Evolutionary conservation across 2,888 invertebrate genomes (phyloP), one percentile per base, ranked within the genome.

Genomic region (Agriopis marginaria): DNA sequence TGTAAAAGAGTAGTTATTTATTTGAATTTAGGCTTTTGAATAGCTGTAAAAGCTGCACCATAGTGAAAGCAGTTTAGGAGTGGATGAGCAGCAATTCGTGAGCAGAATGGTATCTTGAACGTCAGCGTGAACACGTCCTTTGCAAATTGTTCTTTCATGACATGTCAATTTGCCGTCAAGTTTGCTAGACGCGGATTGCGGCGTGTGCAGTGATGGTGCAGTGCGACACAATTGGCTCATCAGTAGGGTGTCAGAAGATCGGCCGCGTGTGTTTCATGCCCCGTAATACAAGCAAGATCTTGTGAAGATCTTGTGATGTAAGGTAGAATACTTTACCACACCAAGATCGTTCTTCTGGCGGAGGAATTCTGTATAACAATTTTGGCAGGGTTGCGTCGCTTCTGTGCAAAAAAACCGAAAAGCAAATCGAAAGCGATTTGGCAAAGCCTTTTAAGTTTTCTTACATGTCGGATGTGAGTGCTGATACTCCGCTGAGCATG

Each of bases 401-500:
- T n/a, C 12, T 12, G 12, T 32, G 2, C 32, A 32, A 32, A 32
- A 5, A 32, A 32, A 32, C 4, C 32, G 32, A 32, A 32, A 3
- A 32, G 32, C 32, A 32, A 32, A 32, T 32, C 32, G 32, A 32
- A 32, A 32, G 32, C 32, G 32, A 11, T 32, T 9, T 51, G 23
- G 17, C 17, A 5, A 9, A 4, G 17, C 11, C n/a, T 23, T 11
- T 23, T 32, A 12, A n/a, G 17, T 12, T 32, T 8, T 3, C 95
- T 95, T 89, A 95, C 95, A 95, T 95, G 89, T 95, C 95, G 88
- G 95, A 94, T 79, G 94, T 94, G 79, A 95, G 90, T 75, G 91
- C 93, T 73, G 93, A 89, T 79, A 89, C 93, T 86, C 91, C 89
- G 88, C 89, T 91, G 86, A 94, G 94, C 92, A 95, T 95, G 85